Base-by-base conservation (phyloP, 1,140 invertebrate species). In the Asobara japonica region DNA sequence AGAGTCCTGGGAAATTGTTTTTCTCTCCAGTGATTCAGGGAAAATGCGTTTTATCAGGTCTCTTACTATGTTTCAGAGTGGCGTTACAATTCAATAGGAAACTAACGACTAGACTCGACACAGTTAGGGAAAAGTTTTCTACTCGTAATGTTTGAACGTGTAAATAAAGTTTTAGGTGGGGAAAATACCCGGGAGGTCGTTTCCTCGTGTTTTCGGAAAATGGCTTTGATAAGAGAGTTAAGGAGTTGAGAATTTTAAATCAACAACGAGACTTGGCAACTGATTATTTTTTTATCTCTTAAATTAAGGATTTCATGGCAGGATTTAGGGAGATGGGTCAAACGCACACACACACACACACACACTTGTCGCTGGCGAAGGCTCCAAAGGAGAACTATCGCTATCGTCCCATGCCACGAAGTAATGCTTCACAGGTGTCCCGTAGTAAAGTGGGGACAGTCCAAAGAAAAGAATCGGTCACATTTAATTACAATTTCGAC, bases 121-220 rank as follows among this genome's bases (percentile, higher is more conserved):
- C 51, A 56, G 51, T 56, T 56, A 56, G 51, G 22, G 18, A 56
- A 56, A 56, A 56, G 51, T 56, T 56, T 25, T 18, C 51, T 56
- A 25, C 51, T 56, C 13, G 18, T 25, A 56, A 56, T 27, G 51
- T 56, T 56, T 25, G 8, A 56, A 56, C 51, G 51, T 25, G 51
- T 56, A 56, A 56, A 56, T 56, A 56, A 25, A 56, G 51, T 56
- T 56, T 22, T 22, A 56, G 51, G 51, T 56, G 51, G 22, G 41
- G 51, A 27, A 56, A 56, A 25, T 5, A 36, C 5, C 18, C 20
- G 18, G 13, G 51, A 25, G 51, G 51, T 27, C 18, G 51, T 56
- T 56, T 56, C 18, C 3, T 18, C 51, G 20, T 27, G 22, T 18
- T 56, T 56, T 56, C 25, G 18, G 51, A 25, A 18, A 56, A 56